These are phyloP conservation scores for Agrotis exclamationis DNA, from an alignment of 2,888 invertebrate genomes.

Conservation along the genomic window DNA sequence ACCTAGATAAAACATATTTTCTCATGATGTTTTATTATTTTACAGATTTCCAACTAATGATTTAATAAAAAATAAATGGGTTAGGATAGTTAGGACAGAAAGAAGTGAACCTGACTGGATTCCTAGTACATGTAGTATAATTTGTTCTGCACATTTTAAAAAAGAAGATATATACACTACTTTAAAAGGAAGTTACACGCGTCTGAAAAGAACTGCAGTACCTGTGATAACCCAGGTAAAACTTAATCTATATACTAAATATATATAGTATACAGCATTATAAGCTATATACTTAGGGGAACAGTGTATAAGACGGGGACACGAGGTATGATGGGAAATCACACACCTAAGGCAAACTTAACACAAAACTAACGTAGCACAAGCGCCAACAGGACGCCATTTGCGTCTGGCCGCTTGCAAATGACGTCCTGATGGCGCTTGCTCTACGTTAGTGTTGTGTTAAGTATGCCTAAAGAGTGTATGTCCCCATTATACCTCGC, in stretches of 20 bases:
- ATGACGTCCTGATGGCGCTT: too few relatives aligned
- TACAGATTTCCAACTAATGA: constrained; percentile 21
- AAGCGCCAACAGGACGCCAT: too few relatives aligned
- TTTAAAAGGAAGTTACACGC: constrained; percentile 1
- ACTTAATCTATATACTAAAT: not conserved
- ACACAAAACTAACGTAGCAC: too few relatives aligned
- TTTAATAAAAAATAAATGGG: constrained; percentile 19
- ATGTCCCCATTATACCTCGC: too few relatives aligned
- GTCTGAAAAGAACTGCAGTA: constrained; percentile 10
- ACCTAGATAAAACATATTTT: not conserved
- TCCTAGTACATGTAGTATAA: constrained; percentile 8
- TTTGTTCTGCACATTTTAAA: constrained; percentile 33
- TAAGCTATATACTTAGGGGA: too few relatives aligned
- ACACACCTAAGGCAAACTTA: too few relatives aligned
- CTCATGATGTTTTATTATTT: not conserved
- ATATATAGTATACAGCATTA: too few relatives aligned
- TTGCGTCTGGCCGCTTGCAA: too few relatives aligned
- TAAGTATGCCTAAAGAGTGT: too few relatives aligned
- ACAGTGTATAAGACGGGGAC: too few relatives aligned
- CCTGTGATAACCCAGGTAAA: constrained; percentile 7
- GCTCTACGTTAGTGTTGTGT: too few relatives aligned
- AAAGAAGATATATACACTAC: constrained; percentile 13
- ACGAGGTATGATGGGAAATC: too few relatives aligned
- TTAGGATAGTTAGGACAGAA: constrained; percentile 17
- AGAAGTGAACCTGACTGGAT: constrained; percentile 30